These are phyloP conservation scores for Epirrhoe tristata DNA, from an alignment of 2,888 invertebrate species.

Conservation along the genomic window DNA sequence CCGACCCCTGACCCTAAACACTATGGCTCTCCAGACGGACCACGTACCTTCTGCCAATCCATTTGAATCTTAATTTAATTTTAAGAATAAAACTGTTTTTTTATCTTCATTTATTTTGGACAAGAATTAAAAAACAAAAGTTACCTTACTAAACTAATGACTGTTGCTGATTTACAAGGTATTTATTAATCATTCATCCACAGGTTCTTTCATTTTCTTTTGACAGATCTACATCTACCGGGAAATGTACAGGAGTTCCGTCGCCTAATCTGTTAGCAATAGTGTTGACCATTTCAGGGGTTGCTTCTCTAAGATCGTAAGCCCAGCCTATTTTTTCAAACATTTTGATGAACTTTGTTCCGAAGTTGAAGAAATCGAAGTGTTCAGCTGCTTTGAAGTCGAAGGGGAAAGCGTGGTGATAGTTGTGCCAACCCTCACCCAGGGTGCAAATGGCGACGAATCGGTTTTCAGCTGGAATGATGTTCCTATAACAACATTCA, in stretches of 20 bases:
- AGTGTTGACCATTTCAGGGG: slow-evolving; percentile 74
- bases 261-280: slow-evolving; percentile 75
- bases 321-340: slow-evolving; percentile 78
- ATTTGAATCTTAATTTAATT: neutral
- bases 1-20: slow-evolving; percentile 40
- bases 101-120: slow-evolving; percentile 8
- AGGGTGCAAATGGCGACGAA: slow-evolving; percentile 86
- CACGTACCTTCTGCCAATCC: slow-evolving; percentile 9
- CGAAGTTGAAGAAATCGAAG: slow-evolving; percentile 76
- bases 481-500: slow-evolving; percentile 70
- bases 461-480: slow-evolving; percentile 87
- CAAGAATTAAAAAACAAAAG: neutral
- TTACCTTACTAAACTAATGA: neutral
- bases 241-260: slow-evolving; percentile 73
- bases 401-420: slow-evolving; percentile 91
- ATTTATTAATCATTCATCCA: slow-evolving; percentile 39
- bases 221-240: slow-evolving; percentile 44
- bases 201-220: slow-evolving; percentile 43
- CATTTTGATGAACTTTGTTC: slow-evolving; percentile 67
- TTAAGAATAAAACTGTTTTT: slow-evolving; percentile 28
- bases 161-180: neutral
- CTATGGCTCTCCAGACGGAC: slow-evolving; percentile 29
- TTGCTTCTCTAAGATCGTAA: slow-evolving; percentile 73
- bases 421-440: slow-evolving; percentile 92
- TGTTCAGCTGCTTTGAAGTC: slow-evolving; percentile 86